Evolutionary conservation across 2,797 vertebrate species (phyloP).

Genomic region (Anabas testudineus): DNA sequence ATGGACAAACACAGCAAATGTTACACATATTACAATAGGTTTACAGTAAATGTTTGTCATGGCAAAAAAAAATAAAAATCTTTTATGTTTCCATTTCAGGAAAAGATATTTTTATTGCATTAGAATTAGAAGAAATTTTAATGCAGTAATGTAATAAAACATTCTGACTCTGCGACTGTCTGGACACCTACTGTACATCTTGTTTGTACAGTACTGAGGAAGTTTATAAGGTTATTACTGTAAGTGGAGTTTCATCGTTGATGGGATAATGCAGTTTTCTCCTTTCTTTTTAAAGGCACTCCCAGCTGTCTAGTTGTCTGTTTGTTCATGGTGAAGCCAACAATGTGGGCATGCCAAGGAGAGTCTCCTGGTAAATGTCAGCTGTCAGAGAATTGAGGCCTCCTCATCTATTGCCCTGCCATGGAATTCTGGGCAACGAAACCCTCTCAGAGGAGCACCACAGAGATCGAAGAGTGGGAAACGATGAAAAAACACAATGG

Average conservation of each 20-base stretch:
- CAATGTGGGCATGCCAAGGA: conserved; percentile 87
- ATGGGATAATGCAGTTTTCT: conserved; percentile 9
- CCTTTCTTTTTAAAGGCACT: conserved; percentile 44
- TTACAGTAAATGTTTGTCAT: too few species aligned
- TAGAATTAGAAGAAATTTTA: too few species aligned
- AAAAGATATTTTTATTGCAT: too few species aligned
- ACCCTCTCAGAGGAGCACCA: conserved; percentile 59
- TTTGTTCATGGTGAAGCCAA: conserved; percentile 81
- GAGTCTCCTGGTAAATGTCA: conserved; percentile 90
- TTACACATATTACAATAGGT: neutral
- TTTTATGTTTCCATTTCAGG: too few species aligned
- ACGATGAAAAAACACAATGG: conserved; percentile 50
- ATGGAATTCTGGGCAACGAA: conserved; percentile 75
- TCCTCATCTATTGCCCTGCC: conserved; percentile 86
- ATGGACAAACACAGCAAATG: conserved; percentile 24
- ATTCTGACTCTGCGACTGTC: too few species aligned
- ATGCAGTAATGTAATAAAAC: too few species aligned
- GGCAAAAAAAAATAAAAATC: too few species aligned
- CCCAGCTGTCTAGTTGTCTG: conserved; percentile 74
- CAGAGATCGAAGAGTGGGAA: conserved; percentile 46
- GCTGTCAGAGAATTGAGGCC: conserved; percentile 85
- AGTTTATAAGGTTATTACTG: neutral
- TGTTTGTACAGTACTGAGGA: neutral
- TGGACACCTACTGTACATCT: too few species aligned
- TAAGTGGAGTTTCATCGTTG: conserved; percentile 11